Evolutionary conservation across 2,113 vertebrate species (phyloP), one percentile per base, ranked within the genome.

Genomic region (Onychostruthus taczanowskii): DNA sequence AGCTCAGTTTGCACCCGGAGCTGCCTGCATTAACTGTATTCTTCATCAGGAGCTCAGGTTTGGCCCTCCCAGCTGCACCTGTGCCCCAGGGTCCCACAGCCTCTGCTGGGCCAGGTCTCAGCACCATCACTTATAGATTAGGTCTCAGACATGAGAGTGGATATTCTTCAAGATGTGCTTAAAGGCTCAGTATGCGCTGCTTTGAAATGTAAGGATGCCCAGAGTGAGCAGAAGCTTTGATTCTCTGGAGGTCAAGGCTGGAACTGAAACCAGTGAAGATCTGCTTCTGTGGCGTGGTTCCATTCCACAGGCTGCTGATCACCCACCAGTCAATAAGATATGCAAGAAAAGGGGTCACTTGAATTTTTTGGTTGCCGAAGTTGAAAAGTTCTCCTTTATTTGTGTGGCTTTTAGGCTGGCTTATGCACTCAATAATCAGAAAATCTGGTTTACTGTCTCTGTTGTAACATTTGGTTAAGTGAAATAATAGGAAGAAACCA

Each of bases 11-110:
- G 50, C 41, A 17, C 9, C 47, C n/a, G 56, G 23, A 56, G 66
- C 66, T 72, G 4, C 66, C 66, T 41, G 35, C 30, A 10, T 7
- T 12, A 49, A 3, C 11, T 49, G 22, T 2, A 0, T 1, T 23
- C 76, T 9, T 13, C 21, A 7, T 0, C 26, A 49, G 66, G 20
- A 31, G 44, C 50, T 37, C 13, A 9, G 26, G 20, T 39, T 7
- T 64, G 10, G 17, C 52, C 20, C 28, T 58, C 33, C 21, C 44
- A 61, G 44, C 6, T 59, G 13, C 14, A 11, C 5, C 62, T 30
- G 26, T 11, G 16, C 50, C 53, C n/a, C 20, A 7, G 20, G 10
- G 41, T 28, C 56, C 37, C n/a, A 44, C 31, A 49, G n/a, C 15
- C 17, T 23, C 41, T 30, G 24, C 7, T 50, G 55, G 31, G 44